Conservation (phyloP, 1,140 invertebrate genomes). For the Pseudoatta argentina region DNA sequence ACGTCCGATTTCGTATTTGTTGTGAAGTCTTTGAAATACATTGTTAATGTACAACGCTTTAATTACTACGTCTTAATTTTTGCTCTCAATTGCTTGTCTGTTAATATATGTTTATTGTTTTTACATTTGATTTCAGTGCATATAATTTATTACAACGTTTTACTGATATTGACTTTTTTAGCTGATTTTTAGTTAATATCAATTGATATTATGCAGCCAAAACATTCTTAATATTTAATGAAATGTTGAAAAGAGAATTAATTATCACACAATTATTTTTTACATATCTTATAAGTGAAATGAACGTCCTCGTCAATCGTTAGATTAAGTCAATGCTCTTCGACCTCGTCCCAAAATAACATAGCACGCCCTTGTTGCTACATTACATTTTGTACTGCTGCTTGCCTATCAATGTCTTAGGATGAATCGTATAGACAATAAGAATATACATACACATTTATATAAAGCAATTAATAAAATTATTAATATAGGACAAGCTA, state of each 20-base stretch:
- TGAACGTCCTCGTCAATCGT: not conserved
- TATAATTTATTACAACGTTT: too few species aligned
- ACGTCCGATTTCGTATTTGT: too few species aligned
- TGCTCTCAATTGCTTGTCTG: too few species aligned
- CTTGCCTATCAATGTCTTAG: slow-evolving; percentile 57
- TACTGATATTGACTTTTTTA: too few species aligned
- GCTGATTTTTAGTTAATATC: too few species aligned
- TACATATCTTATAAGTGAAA: not conserved
- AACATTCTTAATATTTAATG: not conserved
- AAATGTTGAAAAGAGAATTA: not conserved
- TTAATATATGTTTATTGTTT: too few species aligned
- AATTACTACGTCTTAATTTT: too few species aligned
- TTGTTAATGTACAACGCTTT: too few species aligned
- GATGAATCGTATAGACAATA: not conserved
- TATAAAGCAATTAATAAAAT: slow-evolving; percentile 7
- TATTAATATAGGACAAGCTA: not conserved
- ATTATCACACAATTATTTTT: not conserved
- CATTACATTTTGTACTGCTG: slow-evolving; percentile 74
- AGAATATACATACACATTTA: not conserved
- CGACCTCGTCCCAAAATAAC: slow-evolving; percentile 78
- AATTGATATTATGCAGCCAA: too few species aligned
- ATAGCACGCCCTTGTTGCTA: slow-evolving; percentile 70
- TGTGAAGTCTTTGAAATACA: too few species aligned
- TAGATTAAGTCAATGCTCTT: slow-evolving; percentile 77
- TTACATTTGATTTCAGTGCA: too few species aligned